Evolutionary conservation across 2,113 vertebrate species (phyloP).

Genomic region (Heptranchias perlo): DNA sequence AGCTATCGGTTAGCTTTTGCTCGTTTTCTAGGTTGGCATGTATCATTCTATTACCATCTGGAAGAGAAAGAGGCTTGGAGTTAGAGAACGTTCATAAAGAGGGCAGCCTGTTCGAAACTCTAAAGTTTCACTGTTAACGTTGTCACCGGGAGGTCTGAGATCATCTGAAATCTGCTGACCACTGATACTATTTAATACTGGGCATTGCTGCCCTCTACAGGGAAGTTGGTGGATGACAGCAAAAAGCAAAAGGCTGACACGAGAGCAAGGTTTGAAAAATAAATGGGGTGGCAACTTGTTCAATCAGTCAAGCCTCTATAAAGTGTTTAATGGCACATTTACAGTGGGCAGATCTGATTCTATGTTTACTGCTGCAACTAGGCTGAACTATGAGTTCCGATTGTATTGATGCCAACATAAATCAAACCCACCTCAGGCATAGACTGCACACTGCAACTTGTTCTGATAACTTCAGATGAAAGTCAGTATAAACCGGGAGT

Average conservation of each 20-base stretch:
- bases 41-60: background rate
- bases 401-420: background rate
- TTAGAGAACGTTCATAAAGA: background rate
- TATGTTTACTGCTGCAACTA: background rate
- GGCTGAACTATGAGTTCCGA: background rate
- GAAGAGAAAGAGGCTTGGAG: background rate
- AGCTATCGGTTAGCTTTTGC: background rate
- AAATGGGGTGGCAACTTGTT: background rate
- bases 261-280: background rate
- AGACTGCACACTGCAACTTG: background rate
- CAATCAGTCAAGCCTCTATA: background rate
- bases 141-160: too few species aligned
- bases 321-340: background rate
- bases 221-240: background rate
- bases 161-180: background rate
- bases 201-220: conserved; percentile 16
- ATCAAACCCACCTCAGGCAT: background rate
- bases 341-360: background rate
- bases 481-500: background rate
- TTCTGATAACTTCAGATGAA: background rate
- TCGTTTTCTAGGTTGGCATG: background rate
- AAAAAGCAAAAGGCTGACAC: background rate
- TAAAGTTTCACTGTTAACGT: background rate
- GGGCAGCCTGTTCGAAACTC: background rate
- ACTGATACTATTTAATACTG: background rate